Base-by-base conservation (phyloP, 2,113 vertebrate genomes). In the Strigops habroptila region DNA sequence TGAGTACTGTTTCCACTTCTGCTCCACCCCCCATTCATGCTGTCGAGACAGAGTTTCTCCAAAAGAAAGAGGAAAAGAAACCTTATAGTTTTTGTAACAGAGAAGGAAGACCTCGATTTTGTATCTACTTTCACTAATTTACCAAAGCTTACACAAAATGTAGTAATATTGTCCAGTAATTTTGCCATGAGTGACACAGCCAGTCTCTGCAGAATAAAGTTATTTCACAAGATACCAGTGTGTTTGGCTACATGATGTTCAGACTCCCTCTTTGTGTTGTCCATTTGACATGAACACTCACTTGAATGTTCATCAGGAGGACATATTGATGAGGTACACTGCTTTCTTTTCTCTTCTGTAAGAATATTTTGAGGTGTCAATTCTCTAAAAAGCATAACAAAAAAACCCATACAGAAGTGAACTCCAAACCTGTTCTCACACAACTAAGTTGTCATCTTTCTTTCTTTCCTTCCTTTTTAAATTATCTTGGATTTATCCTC, bases 221-320 rank as follows among this genome's bases (percentile, higher is more conserved):
- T 59, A 59, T 41, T 81, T 91, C 35, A n/a, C 25, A 17, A 81
- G 21, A 41, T 3, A 51, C 16, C 11, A 60, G 18, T 12, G 39
- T 12, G 27, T n/a, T 37, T 46, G 28, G 30, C 0, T 84, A 55
- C 33, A 18, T 30, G 28, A 49, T 75, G 19, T 81, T 89, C 46
- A 63, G 19, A 70, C 18, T 70, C 30, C 24, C 7, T 49, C 49
- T 76, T 35, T 55, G 21, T 74, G 24, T 49, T 89, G 9, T n/a
- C n/a, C 4, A 1, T 39, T 46, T 1, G 1, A 63, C 31, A 43
- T 0, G 1, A 88, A 75, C 15, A 17, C 9, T 39, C 28, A 25
- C 12, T 39, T 53, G 14, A 57, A 27, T 14, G 21, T 83, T 79
- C 2, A 3, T 62, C 63, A 57, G 28, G 30, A 43, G 64, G 30